These are phyloP conservation scores for Malthinus seriepunctatus DNA, from an alignment of 2,888 invertebrate species.

Conservation along the genomic window DNA sequence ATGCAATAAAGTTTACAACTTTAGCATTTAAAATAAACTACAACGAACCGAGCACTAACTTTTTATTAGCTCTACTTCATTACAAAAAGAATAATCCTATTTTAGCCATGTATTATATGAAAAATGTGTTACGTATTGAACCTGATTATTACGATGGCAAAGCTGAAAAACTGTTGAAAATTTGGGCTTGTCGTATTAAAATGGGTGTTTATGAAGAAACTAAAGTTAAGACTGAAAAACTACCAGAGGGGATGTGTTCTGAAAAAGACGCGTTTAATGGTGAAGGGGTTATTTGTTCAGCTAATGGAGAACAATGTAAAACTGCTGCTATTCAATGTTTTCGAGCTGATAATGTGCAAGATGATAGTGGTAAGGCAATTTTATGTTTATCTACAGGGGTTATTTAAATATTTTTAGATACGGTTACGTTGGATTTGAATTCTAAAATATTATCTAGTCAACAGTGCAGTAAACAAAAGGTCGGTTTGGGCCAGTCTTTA, in stretches of 20 bases:
- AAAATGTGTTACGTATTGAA: conserved; percentile 63
- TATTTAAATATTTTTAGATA: conserved; percentile 5
- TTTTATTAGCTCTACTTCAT: conserved; percentile 67
- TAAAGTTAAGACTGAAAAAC: conserved; percentile 35
- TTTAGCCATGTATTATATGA: conserved; percentile 65
- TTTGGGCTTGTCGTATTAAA: conserved; percentile 59
- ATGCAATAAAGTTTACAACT: conserved; percentile 63
- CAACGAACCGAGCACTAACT: conserved; percentile 74
- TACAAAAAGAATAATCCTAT: conserved; percentile 65
- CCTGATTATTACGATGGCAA: conserved; percentile 57
- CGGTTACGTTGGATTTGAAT: conserved; percentile 18
- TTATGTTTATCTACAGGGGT: neutral
- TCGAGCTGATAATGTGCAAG: conserved; percentile 17
- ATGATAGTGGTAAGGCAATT: conserved; percentile 15
- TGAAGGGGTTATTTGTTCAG: conserved; percentile 50
- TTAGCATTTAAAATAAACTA: conserved; percentile 65
- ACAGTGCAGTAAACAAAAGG: conserved; percentile 39
- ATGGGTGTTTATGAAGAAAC: conserved; percentile 42
- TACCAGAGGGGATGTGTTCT: conserved; percentile 41
- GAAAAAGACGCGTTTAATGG: conserved; percentile 42
- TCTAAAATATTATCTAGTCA: conserved; percentile 32
- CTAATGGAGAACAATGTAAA: conserved; percentile 50
- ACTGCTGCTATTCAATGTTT: conserved; percentile 39
- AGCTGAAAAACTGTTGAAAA: conserved; percentile 57
- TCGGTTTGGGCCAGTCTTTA: conserved; percentile 37